Base-by-base conservation (phyloP, 2,797 vertebrate species). In the Delichon dasypus region DNA sequence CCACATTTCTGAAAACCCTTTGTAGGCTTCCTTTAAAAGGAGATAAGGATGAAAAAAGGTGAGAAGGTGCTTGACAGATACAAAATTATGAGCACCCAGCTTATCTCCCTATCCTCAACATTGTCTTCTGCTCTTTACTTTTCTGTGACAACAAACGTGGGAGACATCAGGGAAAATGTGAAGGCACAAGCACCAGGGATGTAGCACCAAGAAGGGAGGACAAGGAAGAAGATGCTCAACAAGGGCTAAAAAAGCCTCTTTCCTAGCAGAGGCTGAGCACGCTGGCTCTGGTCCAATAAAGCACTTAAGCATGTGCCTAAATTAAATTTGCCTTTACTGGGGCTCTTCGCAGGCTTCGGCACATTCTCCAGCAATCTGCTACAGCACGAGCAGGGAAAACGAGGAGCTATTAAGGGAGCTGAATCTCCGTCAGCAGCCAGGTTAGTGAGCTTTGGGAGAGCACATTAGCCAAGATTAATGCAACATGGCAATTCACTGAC, bases 201-300 rank as follows among this genome's bases (percentile, higher is more conserved):
- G 2, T 9, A 88, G 91, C 83, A 91, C 85, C 77, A 72, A 68
- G 76, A 81, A 71, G 42, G 64, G 55, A 90, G 30, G 53, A 48
- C 13, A 7, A 70, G 82, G 85, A 76, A n/a, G 74, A 89, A 86
- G 89, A 92, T 36, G 84, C 48, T 89, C 66, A 61, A 40, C 34
- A 82, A 83, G 70, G 32, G 38, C 75, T 77, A 58, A 65, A 85
- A 75, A 75, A 32, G 10, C 34, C 87, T 71, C 58, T 50, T 53
- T 88, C 66, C 83, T n/a, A 54, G 67, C 74, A 89, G 67, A 90
- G 62, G 66, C 54, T 23, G 65, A 90, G 68, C 4, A 0, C 3
- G 27, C 74, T 89, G 88, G 88, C 94, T 85, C 88, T 62, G 67
- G 13, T 93, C 89, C 95, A 93, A 25, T 42, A 87, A 93, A 94